Evolutionary conservation across 2,797 vertebrate species (phyloP), one percentile per base, ranked within the genome.

Genomic region (Myotis daubentonii): DNA sequence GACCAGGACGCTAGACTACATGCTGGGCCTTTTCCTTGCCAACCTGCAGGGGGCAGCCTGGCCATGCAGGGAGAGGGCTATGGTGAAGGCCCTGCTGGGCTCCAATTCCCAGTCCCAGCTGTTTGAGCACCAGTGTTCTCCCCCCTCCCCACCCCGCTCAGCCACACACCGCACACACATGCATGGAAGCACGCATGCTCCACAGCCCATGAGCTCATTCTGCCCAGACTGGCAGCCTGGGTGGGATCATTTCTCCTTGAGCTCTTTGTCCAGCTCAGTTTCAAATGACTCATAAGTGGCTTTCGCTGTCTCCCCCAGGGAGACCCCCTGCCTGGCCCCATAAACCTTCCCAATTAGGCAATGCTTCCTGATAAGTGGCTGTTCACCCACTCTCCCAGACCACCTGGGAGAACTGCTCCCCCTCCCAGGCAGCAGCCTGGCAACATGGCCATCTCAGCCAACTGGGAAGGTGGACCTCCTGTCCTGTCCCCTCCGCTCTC

Each of bases 151-250:
- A 20, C 28, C 51, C 47, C 17, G 17, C 49, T 2, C 44, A 17
- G 75, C 49, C n/a, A 28, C 78, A 9, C 55, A 36, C 44, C 79
- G 22, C 25, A 15, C 33, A 25, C 68, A 81, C 72, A 74, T 83
- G 53, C 79, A 62, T 20, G 60, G 70, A 57, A 10, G 30, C 33
- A 55, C 55, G 36, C 53, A 1, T 5, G 1, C 70, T 79, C 83
- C 91, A 44, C 49, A 92, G 79, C 68, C 78, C 80, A 94, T 95
- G 95, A 97, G 89, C 95, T 96, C 95, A 96, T 87, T 91, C 89
- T 87, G 87, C 91, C 93, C 93, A 75, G 6, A 82, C 93, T 92
- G 94, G 95, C 96, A 94, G 93, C 75, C 87, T 95, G 93, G 93
- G 85, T 95, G 92, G 95, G 94, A 93, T 97, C 91, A 16, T 93